Evolutionary conservation across 1,140 invertebrate species (phyloP), one percentile per base, ranked within the genome.

Genomic region (Oryzaephilus surinamensis): DNA sequence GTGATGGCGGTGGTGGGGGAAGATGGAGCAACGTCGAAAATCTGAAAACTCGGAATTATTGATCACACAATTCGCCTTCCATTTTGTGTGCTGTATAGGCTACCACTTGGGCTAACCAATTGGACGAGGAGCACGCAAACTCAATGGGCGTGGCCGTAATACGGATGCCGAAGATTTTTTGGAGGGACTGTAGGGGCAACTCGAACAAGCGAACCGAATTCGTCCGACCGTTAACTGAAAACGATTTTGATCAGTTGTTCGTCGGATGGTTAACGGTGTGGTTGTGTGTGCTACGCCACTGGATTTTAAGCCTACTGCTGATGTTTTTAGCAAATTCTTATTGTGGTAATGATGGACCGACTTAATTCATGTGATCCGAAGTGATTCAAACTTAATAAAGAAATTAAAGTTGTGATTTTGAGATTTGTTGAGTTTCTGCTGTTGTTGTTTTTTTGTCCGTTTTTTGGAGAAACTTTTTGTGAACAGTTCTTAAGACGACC

Each of bases 21-120:
- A 24, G 12, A 36, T 33, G 18, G 29, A 43, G 39, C 36, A 11
- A 11, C 38, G 36, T 30, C 36, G 31, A 39, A 21, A 39, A 29
- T 33, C 23, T 24, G 39, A 35, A 32, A 24, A 24, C 16, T n/a
- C 36, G 28, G 38, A 11, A 38, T 50, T 58, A 58, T 58, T 54
- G 56, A 58, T 58, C 57, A 58, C 48, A 43, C n/a, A n/a, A n/a
- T n/a, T n/a, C 48, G 46, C 51, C 59, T 53, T 59, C 59, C 59
- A 61, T 61, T 61, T 61, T 61, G 59, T 61, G 52, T 37, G 27
- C 46, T 45, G 43, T 40, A 48, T 48, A 40, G 46, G 48, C 49
- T 31, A 30, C 35, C 34, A 24, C 8, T 42, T 44, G 38, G 45
- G n/a, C n/a, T n/a, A n/a, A 48, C 55, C 58, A 58, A 61, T 58